Conservation (phyloP, 2,797 vertebrate genomes). For the Ctenopoma kingsleyae region DNA sequence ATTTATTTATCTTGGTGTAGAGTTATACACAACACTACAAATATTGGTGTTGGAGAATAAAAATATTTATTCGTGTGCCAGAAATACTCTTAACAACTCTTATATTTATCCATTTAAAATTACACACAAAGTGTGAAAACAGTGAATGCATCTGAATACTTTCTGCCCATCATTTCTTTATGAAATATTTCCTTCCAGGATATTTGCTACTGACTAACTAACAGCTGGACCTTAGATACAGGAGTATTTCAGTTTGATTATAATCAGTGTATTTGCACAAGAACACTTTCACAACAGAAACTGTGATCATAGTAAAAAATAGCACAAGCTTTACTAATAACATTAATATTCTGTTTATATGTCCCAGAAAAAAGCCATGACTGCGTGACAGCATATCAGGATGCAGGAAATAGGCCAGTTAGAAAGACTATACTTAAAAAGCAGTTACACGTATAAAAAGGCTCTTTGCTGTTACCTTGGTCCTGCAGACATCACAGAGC, state of each 20-base stretch:
- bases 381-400: not conserved
- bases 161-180: too few species aligned
- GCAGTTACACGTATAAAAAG: not conserved
- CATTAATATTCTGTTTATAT: not conserved
- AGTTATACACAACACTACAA: too few species aligned
- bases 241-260: too few species aligned
- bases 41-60: too few species aligned
- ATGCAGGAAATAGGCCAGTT: not conserved
- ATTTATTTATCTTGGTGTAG: too few species aligned
- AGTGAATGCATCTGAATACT: too few species aligned
- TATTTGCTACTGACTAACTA: not conserved
- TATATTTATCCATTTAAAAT: too few species aligned
- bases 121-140: too few species aligned
- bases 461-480: constrained; percentile 85
- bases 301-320: too few species aligned
- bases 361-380: not conserved
- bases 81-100: too few species aligned
- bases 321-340: not conserved
- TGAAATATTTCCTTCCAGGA: not conserved
- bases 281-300: not conserved
- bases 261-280: not conserved
- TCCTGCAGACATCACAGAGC: constrained; percentile 95
- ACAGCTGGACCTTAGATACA: not conserved
- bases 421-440: not conserved
- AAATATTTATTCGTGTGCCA: too few species aligned